Conservation (phyloP, 2,113 vertebrate genomes). For the Rafetus swinhoei region DNA sequence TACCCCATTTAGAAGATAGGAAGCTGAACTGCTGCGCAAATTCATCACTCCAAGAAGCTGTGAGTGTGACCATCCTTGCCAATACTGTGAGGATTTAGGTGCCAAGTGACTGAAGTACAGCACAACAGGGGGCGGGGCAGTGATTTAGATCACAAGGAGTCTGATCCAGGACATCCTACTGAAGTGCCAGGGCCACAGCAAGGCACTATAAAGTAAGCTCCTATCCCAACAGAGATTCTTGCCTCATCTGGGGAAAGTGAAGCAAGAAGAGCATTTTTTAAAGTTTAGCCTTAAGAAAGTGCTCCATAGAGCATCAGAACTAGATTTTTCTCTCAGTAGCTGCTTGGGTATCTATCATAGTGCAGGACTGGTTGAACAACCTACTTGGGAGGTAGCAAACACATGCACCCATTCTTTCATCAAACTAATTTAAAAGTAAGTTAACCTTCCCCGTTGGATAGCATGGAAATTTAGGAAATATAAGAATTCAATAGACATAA, state of each 20-base stretch:
- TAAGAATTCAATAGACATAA: not conserved
- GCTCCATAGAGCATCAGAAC: not conserved
- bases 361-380: not conserved
- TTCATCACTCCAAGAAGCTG: accelerated
- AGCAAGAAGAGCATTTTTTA: not conserved
- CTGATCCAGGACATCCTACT: not conserved
- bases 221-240: not conserved
- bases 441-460: not conserved
- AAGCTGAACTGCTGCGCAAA: accelerated
- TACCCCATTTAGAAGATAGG: accelerated
- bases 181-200: not conserved
- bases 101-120: not conserved
- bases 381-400: not conserved
- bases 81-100: not conserved
- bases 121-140: not conserved
- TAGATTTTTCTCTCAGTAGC: not conserved
- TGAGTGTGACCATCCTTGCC: not conserved
- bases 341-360: not conserved
- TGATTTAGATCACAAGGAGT: accelerated
- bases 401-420: too few relatives aligned
- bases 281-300: not conserved
- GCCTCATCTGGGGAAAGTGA: not conserved
- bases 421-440: not conserved
- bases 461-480: not conserved
- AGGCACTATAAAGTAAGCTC: not conserved